phyloP scores from a whole-genome alignment of 2,113 vertebrate species.

The Clarias batrachus region DNA sequence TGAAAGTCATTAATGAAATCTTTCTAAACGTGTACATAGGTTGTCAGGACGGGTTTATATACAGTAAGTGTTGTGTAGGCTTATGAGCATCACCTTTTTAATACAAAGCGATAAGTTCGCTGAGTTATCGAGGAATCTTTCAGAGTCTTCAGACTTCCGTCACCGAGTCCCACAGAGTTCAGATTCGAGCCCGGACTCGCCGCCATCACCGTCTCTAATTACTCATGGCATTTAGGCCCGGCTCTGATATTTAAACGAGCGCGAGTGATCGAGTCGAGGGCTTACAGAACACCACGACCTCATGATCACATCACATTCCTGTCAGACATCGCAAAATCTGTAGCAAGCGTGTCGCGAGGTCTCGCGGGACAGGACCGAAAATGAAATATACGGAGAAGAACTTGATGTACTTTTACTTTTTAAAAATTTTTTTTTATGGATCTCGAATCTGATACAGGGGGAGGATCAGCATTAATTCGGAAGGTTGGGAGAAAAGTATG shows the following conservation, averaged over 20 bases:
- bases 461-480: too few species aligned
- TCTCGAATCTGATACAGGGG: neutral
- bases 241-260: constrained; percentile 56
- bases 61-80: neutral
- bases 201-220: constrained; percentile 51
- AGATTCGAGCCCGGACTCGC: constrained; percentile 28
- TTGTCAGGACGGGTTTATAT: neutral
- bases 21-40: neutral
- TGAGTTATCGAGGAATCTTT: constrained; percentile 17
- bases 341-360: constrained; percentile 8
- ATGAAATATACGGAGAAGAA: neutral
- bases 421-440: neutral
- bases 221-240: constrained; percentile 54
- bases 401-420: neutral
- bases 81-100: neutral
- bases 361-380: neutral
- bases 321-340: constrained; percentile 14
- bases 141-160: neutral
- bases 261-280: constrained; percentile 42
- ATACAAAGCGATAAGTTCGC: constrained; percentile 39
- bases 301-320: constrained; percentile 48
- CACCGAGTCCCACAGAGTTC: constrained; percentile 35
- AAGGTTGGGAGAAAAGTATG: too few species aligned
- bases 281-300: constrained; percentile 44
- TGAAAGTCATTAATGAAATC: neutral